Conservation (phyloP, 2,888 invertebrate genomes). For the Neoascia interrupta region DNA sequence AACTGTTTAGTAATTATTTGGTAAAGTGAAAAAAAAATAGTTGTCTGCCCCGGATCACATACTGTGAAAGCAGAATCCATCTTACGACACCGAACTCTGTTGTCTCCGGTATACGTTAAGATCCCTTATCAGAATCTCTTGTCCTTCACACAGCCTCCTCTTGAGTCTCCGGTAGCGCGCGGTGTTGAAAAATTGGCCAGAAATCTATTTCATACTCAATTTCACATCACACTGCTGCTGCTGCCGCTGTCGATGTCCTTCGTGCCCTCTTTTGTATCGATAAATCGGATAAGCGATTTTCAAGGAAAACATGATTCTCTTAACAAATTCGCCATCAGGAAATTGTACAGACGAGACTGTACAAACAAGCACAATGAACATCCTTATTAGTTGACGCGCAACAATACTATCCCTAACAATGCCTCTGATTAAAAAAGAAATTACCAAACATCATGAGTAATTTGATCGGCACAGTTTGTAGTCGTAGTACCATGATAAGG, state of each 20-base stretch:
- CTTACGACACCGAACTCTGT: slow-evolving; percentile 3
- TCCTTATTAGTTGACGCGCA: slow-evolving; percentile 41
- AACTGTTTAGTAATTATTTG: slow-evolving; percentile 36
- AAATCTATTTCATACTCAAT: slow-evolving; percentile 60
- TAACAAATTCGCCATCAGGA: slow-evolving; percentile 54
- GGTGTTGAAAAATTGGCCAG: slow-evolving; percentile 37
- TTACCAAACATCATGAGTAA: slow-evolving; percentile 55
- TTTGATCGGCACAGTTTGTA: slow-evolving; percentile 35
- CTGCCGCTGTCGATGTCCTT: not conserved
- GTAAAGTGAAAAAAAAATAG: slow-evolving; percentile 9
- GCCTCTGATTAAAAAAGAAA: slow-evolving; percentile 30
- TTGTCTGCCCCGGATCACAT: slow-evolving; percentile 25
- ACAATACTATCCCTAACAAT: slow-evolving; percentile 21
- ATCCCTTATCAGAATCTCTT: slow-evolving; percentile 41
- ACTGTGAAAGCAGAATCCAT: slow-evolving; percentile 20
- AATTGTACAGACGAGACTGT: too few species aligned
- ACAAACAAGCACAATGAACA: slow-evolving; percentile 40
- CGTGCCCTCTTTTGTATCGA: slow-evolving; percentile 6
- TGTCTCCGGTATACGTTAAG: slow-evolving; percentile 4
- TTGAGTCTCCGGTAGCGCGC: too few species aligned
- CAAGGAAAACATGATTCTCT: slow-evolving; percentile 26
- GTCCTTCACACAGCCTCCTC: too few species aligned
- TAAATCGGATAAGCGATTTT: slow-evolving; percentile 51
- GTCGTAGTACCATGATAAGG: too few species aligned
- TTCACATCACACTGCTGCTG: slow-evolving; percentile 31